A percentile compares a stretch with the other conserved stretches of the same genome.
These are phyloP conservation scores for Tridacna gigas DNA, from an alignment of 2,888 invertebrate species.

Conservation along the genomic window DNA sequence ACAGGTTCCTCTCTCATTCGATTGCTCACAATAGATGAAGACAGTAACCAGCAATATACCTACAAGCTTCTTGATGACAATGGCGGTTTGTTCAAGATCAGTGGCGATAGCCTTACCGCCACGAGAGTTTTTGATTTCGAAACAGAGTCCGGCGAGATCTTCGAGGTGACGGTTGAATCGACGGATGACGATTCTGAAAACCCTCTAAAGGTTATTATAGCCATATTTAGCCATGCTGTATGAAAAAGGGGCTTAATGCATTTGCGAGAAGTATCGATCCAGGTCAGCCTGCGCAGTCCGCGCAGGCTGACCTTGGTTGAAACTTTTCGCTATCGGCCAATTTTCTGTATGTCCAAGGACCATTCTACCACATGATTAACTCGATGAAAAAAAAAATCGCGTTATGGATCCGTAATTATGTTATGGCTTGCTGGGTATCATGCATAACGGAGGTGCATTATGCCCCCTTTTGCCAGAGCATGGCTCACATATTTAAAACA, in stretches of 20 bases:
- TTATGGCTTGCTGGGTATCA: too few species aligned
- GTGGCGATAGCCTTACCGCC: conserved; percentile 52
- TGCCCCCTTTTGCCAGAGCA: too few species aligned
- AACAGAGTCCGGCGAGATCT: conserved; percentile 46
- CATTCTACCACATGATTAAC: too few species aligned
- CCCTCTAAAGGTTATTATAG: conserved; percentile 26
- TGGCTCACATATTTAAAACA: too few species aligned
- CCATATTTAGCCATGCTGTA: neutral
- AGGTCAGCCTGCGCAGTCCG: too few species aligned
- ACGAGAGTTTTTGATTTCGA: conserved; percentile 67
- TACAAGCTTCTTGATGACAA: conserved; percentile 63
- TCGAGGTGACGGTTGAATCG: conserved; percentile 61
- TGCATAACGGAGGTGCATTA: too few species aligned
- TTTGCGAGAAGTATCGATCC: too few species aligned
- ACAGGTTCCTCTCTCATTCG: conserved; percentile 61
- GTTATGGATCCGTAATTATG: too few species aligned
- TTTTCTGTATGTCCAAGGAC: too few species aligned
- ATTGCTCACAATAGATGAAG: conserved; percentile 67
- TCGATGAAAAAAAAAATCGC: too few species aligned
- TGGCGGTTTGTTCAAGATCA: conserved; percentile 62
- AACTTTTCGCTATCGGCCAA: too few species aligned
- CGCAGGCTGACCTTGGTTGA: too few species aligned
- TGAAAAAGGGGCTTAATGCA: neutral
- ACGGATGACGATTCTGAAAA: conserved; percentile 57
- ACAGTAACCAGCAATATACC: conserved; percentile 60